phyloP scores from a whole-genome alignment of 1,140 invertebrate species.

The Brachionus koreanus region DNA sequence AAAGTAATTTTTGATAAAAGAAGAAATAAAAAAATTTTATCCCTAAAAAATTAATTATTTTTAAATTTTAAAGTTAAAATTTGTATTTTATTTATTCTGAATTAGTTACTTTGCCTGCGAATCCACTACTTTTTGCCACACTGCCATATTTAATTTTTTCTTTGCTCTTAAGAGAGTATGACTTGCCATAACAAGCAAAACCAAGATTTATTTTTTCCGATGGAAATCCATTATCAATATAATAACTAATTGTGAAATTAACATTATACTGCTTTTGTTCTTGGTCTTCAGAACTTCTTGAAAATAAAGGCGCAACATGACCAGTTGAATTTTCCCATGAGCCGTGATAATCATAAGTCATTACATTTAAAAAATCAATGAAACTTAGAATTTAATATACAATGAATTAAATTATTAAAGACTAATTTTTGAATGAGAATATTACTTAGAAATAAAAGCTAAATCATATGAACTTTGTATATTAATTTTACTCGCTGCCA shows the following conservation, averaged over 20 bases:
- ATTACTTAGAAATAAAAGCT: constrained; percentile 66
- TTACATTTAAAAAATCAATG: constrained; percentile 87
- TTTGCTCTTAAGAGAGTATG: constrained; percentile 68
- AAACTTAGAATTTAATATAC: constrained; percentile 66
- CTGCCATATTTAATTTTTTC: constrained; percentile 83
- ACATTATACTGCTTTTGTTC: constrained; percentile 32
- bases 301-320: constrained; percentile 55
- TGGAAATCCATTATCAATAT: neutral
- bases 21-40: too few relatives aligned
- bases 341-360: constrained; percentile 64
- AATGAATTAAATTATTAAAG: neutral
- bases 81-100: neutral
- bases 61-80: neutral
- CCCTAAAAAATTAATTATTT: too few relatives aligned
- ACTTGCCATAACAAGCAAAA: constrained; percentile 87
- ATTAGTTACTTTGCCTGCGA: constrained; percentile 71
- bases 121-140: constrained; percentile 66
- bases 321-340: constrained; percentile 73
- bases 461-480: constrained; percentile 68
- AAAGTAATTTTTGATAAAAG: too few relatives aligned
- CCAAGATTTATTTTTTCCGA: constrained; percentile 52
- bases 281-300: constrained; percentile 46
- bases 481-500: constrained; percentile 47
- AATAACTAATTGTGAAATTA: constrained; percentile 40
- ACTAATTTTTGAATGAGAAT: neutral